phyloP scores from a whole-genome alignment of 1,140 invertebrate genomes.

The Copidosoma floridanum region DNA sequence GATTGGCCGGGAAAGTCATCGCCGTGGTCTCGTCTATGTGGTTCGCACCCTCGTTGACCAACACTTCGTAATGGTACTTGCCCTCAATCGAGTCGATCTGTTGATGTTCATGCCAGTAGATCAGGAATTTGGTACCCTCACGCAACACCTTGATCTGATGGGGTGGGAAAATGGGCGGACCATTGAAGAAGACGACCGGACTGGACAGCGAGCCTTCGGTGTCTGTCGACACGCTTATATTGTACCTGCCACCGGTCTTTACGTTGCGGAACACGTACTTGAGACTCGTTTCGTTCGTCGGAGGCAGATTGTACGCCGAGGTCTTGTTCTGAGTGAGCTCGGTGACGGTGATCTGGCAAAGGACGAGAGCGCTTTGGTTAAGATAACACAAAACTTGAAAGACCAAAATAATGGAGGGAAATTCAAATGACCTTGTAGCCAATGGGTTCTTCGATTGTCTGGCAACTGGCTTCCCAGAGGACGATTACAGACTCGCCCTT shows the following conservation, averaged over 20 bases:
- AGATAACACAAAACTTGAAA: background rate
- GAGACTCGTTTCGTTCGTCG: slow-evolving; percentile 53
- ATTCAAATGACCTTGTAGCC: slow-evolving; percentile 60
- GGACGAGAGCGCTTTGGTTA: background rate
- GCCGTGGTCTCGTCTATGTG: slow-evolving; percentile 58
- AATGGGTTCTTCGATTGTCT: slow-evolving; percentile 55
- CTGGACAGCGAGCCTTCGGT: slow-evolving; percentile 51
- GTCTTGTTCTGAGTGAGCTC: slow-evolving; percentile 56
- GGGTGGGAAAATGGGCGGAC: slow-evolving; percentile 64
- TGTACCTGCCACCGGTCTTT: slow-evolving; percentile 65
- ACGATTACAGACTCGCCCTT: slow-evolving; percentile 55
- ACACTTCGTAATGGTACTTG: slow-evolving; percentile 65
- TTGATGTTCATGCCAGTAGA: slow-evolving; percentile 62
- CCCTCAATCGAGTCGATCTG: slow-evolving; percentile 32
- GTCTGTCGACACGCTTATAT: slow-evolving; percentile 61
- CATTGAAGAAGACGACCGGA: slow-evolving; percentile 54
- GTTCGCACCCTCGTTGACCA: slow-evolving; percentile 59
- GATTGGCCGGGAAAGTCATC: slow-evolving; percentile 49
- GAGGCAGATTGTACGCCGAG: slow-evolving; percentile 50
- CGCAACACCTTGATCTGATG: slow-evolving; percentile 62
- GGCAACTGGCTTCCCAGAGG: slow-evolving; percentile 60
- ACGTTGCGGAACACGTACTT: slow-evolving; percentile 59
- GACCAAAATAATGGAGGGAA: no score
- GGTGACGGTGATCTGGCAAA: slow-evolving; percentile 56
- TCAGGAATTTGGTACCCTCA: slow-evolving; percentile 57